These are phyloP conservation scores for Aphis craccivora DNA, from an alignment of 1,140 invertebrate genomes.

Conservation along the genomic window DNA sequence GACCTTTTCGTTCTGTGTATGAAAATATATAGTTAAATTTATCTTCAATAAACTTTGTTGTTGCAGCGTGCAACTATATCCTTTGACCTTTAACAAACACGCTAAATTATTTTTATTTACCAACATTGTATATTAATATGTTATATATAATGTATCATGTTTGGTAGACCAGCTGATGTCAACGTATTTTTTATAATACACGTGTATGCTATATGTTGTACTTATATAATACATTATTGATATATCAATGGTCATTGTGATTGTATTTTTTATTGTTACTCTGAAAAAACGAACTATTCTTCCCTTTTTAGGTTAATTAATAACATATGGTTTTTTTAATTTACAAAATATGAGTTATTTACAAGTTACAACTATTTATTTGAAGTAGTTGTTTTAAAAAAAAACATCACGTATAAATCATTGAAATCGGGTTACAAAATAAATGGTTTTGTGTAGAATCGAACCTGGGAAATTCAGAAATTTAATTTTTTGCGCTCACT, in stretches of 20 bases:
- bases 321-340: not conserved
- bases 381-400: not conserved
- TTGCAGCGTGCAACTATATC: not conserved
- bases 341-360: not conserved
- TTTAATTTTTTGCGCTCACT: not conserved
- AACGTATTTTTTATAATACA: not conserved
- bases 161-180: not conserved
- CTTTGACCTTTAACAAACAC: slow-evolving; percentile 6
- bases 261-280: not conserved
- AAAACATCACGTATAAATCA: not conserved
- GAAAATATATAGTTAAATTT: slow-evolving; percentile 5
- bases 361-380: not conserved
- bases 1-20: not conserved
- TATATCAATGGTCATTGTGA: not conserved
- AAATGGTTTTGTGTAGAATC: not conserved
- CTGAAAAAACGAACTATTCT: not conserved
- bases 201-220: not conserved
- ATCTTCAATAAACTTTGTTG: not conserved
- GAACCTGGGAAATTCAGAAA: not conserved
- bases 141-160: not conserved
- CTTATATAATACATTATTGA: not conserved
- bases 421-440: not conserved
- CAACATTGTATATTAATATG: not conserved
- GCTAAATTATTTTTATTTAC: not conserved
- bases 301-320: not conserved